Conservation (phyloP, 2,113 vertebrate genomes). For the Arvicanthis niloticus region DNA sequence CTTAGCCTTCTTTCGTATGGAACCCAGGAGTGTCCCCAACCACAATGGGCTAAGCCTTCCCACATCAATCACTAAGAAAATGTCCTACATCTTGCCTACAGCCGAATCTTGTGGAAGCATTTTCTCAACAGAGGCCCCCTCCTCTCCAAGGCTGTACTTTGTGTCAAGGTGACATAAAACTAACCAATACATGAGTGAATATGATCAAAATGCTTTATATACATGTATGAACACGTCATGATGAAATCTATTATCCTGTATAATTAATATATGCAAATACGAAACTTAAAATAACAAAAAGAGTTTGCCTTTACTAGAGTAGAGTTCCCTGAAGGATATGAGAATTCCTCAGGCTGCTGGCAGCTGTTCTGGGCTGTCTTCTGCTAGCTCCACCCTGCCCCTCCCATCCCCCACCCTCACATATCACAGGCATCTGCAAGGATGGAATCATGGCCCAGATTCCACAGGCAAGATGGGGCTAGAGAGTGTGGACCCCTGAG, state of each 20-base stretch:
- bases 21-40: neutral
- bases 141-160: neutral
- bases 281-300: neutral
- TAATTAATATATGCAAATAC: neutral
- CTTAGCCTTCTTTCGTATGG: neutral
- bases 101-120: neutral
- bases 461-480: neutral
- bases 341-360: neutral
- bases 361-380: neutral
- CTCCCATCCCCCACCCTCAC: too few relatives aligned
- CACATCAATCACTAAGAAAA: neutral
- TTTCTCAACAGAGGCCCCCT: neutral
- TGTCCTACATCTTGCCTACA: neutral
- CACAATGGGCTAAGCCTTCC: neutral
- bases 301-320: neutral
- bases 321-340: neutral
- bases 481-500: neutral
- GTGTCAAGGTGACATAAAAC: neutral
- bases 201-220: neutral
- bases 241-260: neutral
- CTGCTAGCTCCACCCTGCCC: neutral
- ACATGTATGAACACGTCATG: neutral
- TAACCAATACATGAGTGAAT: neutral
- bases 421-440: neutral
- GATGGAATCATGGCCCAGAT: neutral